Conservation (phyloP, 2,113 vertebrate genomes). For the Mus spicilegus region DNA sequence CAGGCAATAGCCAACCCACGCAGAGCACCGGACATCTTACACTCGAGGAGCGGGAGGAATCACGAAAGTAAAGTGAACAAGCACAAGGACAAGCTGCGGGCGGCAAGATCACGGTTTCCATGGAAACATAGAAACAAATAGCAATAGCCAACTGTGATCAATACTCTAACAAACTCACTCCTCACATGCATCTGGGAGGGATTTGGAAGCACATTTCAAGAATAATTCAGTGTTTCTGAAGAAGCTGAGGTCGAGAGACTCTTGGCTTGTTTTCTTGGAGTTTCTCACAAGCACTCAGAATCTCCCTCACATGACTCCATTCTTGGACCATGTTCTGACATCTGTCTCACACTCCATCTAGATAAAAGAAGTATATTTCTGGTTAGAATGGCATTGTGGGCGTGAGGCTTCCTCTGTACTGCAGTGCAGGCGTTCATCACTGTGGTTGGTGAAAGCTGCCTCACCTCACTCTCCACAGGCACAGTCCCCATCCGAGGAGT, state of each 20-base stretch:
- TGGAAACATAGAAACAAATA: not conserved
- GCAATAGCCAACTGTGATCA: not conserved
- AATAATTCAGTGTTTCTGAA: not conserved
- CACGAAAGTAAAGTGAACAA: not conserved
- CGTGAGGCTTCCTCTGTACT: not conserved
- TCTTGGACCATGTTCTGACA: not conserved
- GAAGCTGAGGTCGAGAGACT: not conserved
- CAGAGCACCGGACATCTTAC: not conserved
- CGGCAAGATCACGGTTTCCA: not conserved
- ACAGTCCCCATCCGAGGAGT: not conserved
- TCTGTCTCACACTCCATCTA: not conserved
- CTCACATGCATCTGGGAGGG: too few species aligned
- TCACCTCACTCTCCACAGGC: not conserved
- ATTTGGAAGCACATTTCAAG: not conserved
- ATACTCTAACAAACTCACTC: not conserved
- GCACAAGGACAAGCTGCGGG: not conserved
- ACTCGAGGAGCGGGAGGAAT: not conserved
- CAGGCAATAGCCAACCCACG: not conserved
- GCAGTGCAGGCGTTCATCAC: too few species aligned
- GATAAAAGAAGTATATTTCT: not conserved
- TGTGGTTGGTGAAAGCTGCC: not conserved
- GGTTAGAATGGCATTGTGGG: not conserved
- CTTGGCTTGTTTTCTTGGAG: not conserved
- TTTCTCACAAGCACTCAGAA: not conserved
- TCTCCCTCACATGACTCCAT: not conserved